A percentile compares a stretch with the other conserved stretches of the same genome.
Conservation (phyloP, 2,797 vertebrate genomes). For the Glyptemys insculpta region DNA sequence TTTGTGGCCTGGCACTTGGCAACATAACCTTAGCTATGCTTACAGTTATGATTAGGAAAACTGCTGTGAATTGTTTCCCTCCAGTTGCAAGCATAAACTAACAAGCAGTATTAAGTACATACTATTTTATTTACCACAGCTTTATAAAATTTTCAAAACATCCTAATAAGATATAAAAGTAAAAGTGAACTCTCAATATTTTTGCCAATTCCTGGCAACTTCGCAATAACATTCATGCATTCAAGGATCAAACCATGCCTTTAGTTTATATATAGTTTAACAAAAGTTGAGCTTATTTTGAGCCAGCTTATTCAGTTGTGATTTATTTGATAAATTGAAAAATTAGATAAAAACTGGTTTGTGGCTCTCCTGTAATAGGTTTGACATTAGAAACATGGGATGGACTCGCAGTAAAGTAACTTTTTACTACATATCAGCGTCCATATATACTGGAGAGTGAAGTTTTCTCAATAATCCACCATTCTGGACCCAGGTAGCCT, state of each 20-base stretch:
- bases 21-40: constrained; percentile 58
- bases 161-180: constrained; percentile 52
- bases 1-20: constrained; percentile 61
- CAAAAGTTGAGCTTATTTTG: background rate
- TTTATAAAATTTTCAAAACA: constrained; percentile 63
- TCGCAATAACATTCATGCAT: constrained; percentile 19
- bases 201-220: constrained; percentile 1
- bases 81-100: constrained; percentile 60
- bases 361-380: background rate
- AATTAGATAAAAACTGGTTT: background rate
- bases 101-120: constrained; percentile 63
- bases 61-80: constrained; percentile 59
- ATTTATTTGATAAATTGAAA: background rate
- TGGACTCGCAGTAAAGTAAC: background rate
- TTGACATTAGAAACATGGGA: background rate
- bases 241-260: constrained; percentile 19
- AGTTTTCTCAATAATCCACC: background rate
- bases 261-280: background rate
- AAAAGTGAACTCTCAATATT: constrained; percentile 17
- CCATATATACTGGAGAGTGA: background rate
- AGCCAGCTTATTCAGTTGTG: background rate
- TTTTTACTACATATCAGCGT: background rate
- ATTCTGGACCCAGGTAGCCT: too few relatives aligned
- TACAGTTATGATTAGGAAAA: constrained; percentile 60
- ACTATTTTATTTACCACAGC: constrained; percentile 49